phyloP scores from a whole-genome alignment of 2,113 vertebrate species.

The Macroglossus sobrinus region DNA sequence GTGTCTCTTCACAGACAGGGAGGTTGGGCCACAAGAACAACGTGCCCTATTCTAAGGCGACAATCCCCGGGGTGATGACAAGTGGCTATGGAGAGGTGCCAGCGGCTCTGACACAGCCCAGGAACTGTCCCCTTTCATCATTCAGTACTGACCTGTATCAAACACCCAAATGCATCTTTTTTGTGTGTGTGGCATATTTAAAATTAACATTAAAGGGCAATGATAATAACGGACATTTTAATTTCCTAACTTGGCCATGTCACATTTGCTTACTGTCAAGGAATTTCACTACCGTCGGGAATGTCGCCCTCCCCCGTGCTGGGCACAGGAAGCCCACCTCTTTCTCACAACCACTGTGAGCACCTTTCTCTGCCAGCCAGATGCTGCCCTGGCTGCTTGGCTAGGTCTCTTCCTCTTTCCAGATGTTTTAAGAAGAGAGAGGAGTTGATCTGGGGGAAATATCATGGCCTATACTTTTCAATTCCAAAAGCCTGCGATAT shows the following conservation, averaged over 20 bases:
- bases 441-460: not conserved
- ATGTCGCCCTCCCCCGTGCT: not conserved
- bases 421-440: not conserved
- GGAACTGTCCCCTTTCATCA: not conserved
- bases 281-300: not conserved
- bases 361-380: not conserved
- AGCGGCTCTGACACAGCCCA: not conserved
- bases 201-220: not conserved
- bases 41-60: accelerated
- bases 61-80: not conserved
- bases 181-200: not conserved
- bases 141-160: not conserved
- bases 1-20: not conserved
- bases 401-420: not conserved
- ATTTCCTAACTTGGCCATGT: not conserved
- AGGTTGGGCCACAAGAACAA: not conserved
- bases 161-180: not conserved
- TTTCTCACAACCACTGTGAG: not conserved
- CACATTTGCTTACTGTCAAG: not conserved
- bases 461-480: not conserved
- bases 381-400: not conserved
- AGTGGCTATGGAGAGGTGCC: not conserved
- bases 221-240: not conserved
- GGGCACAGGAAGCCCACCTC: not conserved
- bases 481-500: not conserved